Evolutionary conservation across 1,140 invertebrate species (phyloP).

Genomic region (Drosophila gunungcola): DNA sequence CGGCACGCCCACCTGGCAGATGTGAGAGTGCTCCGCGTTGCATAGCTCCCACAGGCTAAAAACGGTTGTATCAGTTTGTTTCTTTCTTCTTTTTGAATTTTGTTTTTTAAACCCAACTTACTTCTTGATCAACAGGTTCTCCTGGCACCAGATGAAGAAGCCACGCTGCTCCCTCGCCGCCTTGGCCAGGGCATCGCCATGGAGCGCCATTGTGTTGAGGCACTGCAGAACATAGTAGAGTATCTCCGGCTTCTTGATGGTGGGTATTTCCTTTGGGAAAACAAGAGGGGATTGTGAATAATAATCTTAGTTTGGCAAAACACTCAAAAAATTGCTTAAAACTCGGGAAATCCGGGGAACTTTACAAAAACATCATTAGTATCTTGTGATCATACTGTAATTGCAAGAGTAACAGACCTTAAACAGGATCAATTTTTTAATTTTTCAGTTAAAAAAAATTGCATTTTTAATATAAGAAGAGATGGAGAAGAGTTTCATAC

Average conservation of each 20-base stretch:
- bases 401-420: too few species aligned
- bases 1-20: constrained; percentile 95
- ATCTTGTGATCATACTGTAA: too few species aligned
- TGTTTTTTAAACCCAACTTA: constrained; percentile 85
- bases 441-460: too few species aligned
- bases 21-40: constrained; percentile 96
- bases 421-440: too few species aligned
- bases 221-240: constrained; percentile 97
- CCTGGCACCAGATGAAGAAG: constrained; percentile 99
- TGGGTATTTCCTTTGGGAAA: constrained; percentile 88
- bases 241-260: constrained; percentile 95
- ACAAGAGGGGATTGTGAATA: neutral
- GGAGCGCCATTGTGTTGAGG: constrained; percentile 95
- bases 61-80: neutral
- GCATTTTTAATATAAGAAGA: too few species aligned
- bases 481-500: too few species aligned
- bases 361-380: too few species aligned
- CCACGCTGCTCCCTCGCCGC: constrained; percentile 95
- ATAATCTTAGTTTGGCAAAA: neutral
- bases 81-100: too few species aligned
- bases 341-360: too few species aligned
- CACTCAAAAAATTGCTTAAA: too few species aligned
- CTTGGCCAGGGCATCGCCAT: constrained; percentile 96
- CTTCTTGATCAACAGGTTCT: constrained; percentile 98
- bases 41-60: constrained; percentile 96